Evolutionary conservation across 2,113 vertebrate genomes (phyloP).

Genomic region (Megaceryle maxima): DNA sequence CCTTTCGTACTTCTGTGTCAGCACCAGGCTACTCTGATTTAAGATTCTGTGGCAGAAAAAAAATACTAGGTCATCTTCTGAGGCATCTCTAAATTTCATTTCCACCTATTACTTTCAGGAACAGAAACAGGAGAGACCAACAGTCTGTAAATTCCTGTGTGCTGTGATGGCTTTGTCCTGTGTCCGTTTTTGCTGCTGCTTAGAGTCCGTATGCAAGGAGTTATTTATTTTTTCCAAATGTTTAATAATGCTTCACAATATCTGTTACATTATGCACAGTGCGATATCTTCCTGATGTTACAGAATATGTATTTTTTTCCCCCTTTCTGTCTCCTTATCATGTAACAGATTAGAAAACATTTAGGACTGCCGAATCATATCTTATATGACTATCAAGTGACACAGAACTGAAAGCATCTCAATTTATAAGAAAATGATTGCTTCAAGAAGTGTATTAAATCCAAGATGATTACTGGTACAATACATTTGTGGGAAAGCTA

Average conservation of each 20-base stretch:
- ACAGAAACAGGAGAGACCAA: not conserved
- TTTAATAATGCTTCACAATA: not conserved
- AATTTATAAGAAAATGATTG: not conserved
- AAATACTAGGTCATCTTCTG: not conserved
- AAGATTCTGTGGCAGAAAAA: not conserved
- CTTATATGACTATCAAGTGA: not conserved
- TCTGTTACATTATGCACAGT: not conserved
- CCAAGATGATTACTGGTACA: not conserved
- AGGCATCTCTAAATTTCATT: not conserved
- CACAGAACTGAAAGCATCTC: not conserved
- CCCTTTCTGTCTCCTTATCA: not conserved
- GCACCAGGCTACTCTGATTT: not conserved
- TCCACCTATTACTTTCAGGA: not conserved
- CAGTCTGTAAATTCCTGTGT: not conserved
- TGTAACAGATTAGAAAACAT: not conserved
- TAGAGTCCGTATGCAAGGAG: not conserved
- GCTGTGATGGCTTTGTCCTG: not conserved
- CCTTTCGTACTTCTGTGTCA: not conserved
- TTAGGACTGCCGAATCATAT: not conserved
- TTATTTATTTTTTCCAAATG: not conserved
- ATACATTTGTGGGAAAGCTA: not conserved
- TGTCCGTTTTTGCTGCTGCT: not conserved
- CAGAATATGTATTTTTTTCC: not conserved
- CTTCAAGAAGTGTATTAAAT: not conserved
- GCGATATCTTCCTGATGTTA: not conserved